Conservation (phyloP, 2,113 vertebrate species). For the Elanus axillaris region DNA sequence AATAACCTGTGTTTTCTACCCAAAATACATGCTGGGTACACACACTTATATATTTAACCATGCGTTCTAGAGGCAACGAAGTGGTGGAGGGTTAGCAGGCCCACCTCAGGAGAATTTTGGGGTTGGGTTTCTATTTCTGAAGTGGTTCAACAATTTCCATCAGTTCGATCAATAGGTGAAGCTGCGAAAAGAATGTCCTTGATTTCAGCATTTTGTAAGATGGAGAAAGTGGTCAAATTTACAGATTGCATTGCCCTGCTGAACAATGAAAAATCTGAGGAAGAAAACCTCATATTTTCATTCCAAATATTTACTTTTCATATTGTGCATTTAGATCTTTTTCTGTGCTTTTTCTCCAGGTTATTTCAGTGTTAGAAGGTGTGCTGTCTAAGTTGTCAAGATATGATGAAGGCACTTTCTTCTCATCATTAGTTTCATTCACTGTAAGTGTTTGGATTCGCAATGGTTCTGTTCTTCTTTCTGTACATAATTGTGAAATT, state of each 20-base stretch:
- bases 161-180: neutral
- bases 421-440: slow-evolving; percentile 95
- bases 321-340: neutral
- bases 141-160: neutral
- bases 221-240: neutral
- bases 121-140: neutral
- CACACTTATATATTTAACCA: neutral
- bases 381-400: slow-evolving; percentile 91
- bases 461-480: neutral
- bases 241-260: neutral
- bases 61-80: neutral
- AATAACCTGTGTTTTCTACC: neutral
- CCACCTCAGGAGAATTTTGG: neutral
- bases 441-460: slow-evolving; percentile 84
- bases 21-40: neutral
- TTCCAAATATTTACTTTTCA: neutral
- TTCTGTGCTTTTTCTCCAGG: slow-evolving; percentile 70
- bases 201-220: neutral
- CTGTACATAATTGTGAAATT: neutral
- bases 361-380: slow-evolving; percentile 86
- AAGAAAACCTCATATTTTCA: neutral
- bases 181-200: neutral
- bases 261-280: neutral
- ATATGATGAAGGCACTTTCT: slow-evolving; percentile 96
- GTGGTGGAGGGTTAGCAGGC: neutral